Percentiles rank a stretch among this genome's conserved stretches.
Evolutionary conservation across 2,888 invertebrate genomes (phyloP).

Genomic region (Drosophila phalerata): DNA sequence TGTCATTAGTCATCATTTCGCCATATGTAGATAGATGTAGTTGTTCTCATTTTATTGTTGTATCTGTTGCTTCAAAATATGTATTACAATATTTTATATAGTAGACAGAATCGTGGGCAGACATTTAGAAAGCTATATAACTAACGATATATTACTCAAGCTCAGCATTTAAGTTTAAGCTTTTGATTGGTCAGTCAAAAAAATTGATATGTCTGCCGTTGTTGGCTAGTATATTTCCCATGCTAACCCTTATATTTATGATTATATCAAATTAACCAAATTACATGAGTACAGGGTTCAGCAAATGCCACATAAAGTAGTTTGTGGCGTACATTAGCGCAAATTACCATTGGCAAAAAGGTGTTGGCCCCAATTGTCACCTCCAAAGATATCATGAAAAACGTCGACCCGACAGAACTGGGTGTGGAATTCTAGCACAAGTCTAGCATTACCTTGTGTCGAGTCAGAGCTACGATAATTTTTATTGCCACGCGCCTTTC

Average conservation of each 20-base stretch:
- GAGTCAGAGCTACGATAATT: conserved; percentile 43
- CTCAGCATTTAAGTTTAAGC: neutral
- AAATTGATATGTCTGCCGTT: conserved; percentile 2
- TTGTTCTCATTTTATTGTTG: conserved; percentile 4
- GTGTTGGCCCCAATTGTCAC: conserved; percentile 83
- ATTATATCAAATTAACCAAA: conserved; percentile 39
- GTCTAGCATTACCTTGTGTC: conserved; percentile 68
- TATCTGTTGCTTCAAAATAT: neutral
- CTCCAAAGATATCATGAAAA: conserved; percentile 64
- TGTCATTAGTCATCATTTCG: conserved; percentile 59
- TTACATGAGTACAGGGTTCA: conserved; percentile 25
- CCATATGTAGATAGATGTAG: conserved; percentile 47
- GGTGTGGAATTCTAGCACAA: conserved; percentile 68
- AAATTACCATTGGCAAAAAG: conserved; percentile 75
- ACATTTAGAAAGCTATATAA: neutral
- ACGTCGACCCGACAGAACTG: conserved; percentile 45
- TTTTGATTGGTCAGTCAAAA: neutral
- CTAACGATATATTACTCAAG: neutral
- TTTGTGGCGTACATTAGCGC: conserved; percentile 64
- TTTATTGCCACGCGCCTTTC: conserved; percentile 77
- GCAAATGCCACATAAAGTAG: conserved; percentile 53
- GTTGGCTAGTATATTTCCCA: neutral
- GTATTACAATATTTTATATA: neutral
- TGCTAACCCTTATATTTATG: conserved; percentile 46
- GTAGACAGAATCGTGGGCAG: neutral